Evolutionary conservation across 1,140 invertebrate genomes (phyloP), one percentile per base, ranked within the genome.

Genomic region (Mercenaria mercenaria): DNA sequence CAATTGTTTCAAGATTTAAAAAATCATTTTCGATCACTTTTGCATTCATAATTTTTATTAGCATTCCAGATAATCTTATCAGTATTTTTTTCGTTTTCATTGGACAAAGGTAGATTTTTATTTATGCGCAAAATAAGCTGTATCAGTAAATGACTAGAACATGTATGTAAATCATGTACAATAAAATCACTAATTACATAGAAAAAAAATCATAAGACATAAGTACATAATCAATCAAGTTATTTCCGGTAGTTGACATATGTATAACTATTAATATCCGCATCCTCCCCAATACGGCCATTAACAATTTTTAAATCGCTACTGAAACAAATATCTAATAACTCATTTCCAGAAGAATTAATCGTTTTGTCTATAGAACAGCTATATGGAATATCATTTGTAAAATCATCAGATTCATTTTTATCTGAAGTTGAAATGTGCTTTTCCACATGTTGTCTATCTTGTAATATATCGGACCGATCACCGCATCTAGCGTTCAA

Each of bases 401-500:
- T 41, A 41, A 1, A 8, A n/a, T 41, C 15, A 41, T 34, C 41
- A 6, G 13, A 13, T 23, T 39, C 69, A 52, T 79, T 32, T 26
- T 79, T 15, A 52, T 20, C 23, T 41, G 26, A 23, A 79, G 23
- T 56, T 37, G n/a, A 37, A 80, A 52, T 50, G 20, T 20, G n/a
- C 11, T 82, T 2, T 29, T 26, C 4, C 18, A 4, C 39, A 13
- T 18, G 11, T 18, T 74, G 15, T 23, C 11, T 67, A n/a, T 56
- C n/a, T 56, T 13, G 52, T 10, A 39, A 37, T 8, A 43, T 23
- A 82, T 82, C 79, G 23, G 10, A 11, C 26, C 34, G 61, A 37
- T 50, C 15, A 32, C 76, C 76, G 50, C 76, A 79, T 34, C 76
- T 82, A 6, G 79, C 47, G 39, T 61, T 82, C 0, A 82, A 26